Evolutionary conservation across 2,113 vertebrate species (phyloP).

Genomic region (Aplodontia rufa): DNA sequence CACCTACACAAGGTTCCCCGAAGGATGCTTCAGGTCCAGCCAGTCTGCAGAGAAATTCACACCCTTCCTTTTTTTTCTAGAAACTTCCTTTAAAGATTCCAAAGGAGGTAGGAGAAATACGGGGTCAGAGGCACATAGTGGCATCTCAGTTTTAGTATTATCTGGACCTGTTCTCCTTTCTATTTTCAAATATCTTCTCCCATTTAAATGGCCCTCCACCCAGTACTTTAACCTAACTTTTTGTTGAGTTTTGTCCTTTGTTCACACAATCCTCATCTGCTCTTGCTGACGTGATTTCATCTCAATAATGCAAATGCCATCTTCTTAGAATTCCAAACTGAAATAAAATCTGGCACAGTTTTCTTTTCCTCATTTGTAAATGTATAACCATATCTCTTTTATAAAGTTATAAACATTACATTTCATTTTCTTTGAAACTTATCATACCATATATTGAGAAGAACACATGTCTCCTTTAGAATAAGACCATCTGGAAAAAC

Average conservation of each 20-base stretch:
- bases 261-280: neutral
- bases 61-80: neutral
- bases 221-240: neutral
- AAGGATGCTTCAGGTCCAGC: fast-evolving
- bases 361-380: neutral
- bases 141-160: neutral
- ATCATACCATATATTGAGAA: neutral
- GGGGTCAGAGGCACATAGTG: neutral
- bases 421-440: neutral
- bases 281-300: neutral
- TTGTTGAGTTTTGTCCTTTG: neutral
- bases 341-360: neutral
- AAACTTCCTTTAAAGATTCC: neutral
- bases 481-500: neutral
- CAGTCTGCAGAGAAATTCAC: neutral
- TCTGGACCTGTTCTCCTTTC: neutral
- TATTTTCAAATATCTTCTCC: neutral
- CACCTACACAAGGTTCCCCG: neutral
- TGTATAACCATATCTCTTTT: neutral
- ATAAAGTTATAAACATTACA: neutral
- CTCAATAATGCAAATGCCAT: neutral
- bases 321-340: neutral
- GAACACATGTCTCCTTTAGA: neutral
- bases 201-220: neutral
- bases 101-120: neutral